Base-by-base conservation (phyloP, 2,797 vertebrate species). In the Austrolebias charrua region DNA sequence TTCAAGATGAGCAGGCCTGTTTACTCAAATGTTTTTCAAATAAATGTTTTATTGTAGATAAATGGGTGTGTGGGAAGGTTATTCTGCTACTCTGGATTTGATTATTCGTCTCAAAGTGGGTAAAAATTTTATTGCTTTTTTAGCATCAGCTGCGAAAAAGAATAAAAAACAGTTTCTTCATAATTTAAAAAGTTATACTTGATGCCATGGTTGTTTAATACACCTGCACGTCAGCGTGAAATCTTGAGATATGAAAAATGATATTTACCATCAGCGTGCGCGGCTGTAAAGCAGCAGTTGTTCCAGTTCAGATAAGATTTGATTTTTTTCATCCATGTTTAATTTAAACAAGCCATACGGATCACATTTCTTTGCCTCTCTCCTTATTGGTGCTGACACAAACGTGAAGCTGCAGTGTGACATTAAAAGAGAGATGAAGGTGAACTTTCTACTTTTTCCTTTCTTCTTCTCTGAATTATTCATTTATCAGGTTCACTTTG, bases 381-480 rank as follows among this genome's bases (percentile, higher is more conserved):
- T 68, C 3, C 33, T 68, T 38, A 75, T 48, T 66, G 60, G 31
- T 1, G 42, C 19, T 76, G 76, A 78, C 80, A 73, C 71, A 4
- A 47, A 73, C 62, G 74, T 46, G 69, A 71, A 80, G 50, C 73
- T 75, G 47, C 75, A 63, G 70, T 48, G 46, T 68, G 69, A 65
- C 75, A 63, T 81, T 71, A 78, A 76, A 78, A 82, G 62, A 64
- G 51, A 82, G 78, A 86, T 89, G 79, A 85, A 81, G 78, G 78
- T 71, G 80, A 82, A 80, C 49, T 13, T 65, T 53, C 68, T 51
- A 38, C 61, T 55, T 62, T 43, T 52, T 56, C 20, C 45, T 56
- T 52, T 56, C 20, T 42, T 56, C 46, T 62, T 42, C 52, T 69
- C 78, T 85, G 68, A 77, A 85, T 87, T 80, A 82, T 86, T 80